Conservation (phyloP, 2,888 invertebrate genomes). For the Microctonus hyperodae region DNA sequence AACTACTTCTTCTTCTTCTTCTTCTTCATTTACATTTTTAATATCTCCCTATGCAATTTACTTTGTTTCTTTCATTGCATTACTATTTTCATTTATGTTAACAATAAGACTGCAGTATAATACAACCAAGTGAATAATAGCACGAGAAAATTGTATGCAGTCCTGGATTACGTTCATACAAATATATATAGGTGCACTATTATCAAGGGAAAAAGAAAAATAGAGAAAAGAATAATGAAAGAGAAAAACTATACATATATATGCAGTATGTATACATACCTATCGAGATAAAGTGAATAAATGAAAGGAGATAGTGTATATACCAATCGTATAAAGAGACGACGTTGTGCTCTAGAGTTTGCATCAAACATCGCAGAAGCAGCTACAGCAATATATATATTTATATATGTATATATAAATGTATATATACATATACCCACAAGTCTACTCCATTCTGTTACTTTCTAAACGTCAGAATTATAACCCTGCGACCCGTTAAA, state of each 20-base stretch:
- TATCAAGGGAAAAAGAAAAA: neutral
- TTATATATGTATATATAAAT: too few relatives aligned
- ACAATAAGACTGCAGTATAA: neutral
- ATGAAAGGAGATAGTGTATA: neutral
- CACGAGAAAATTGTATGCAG: constrained; percentile 27
- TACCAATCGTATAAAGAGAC: neutral
- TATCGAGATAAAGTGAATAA: constrained; percentile 21
- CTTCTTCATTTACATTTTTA: too few relatives aligned
- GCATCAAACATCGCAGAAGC: constrained; percentile 21
- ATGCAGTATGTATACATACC: too few relatives aligned
- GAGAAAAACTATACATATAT: neutral
- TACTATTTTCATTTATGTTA: neutral
- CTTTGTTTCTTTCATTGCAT: neutral
- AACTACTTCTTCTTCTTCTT: too few relatives aligned
- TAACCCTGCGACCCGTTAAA: constrained; percentile 58
- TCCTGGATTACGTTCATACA: constrained; percentile 8
- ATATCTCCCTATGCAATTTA: neutral
- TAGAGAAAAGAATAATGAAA: constrained; percentile 25
- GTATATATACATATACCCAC: too few relatives aligned
- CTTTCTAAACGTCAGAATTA: constrained; percentile 47
- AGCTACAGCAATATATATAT: constrained; percentile 2
- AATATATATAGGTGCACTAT: too few relatives aligned
- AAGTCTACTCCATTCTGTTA: constrained; percentile 34
- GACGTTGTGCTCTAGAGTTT: constrained; percentile 6
- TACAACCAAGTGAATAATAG: neutral